These are phyloP conservation scores for Tenrec ecaudatus DNA, from an alignment of 2,113 vertebrate genomes.

Conservation along the genomic window DNA sequence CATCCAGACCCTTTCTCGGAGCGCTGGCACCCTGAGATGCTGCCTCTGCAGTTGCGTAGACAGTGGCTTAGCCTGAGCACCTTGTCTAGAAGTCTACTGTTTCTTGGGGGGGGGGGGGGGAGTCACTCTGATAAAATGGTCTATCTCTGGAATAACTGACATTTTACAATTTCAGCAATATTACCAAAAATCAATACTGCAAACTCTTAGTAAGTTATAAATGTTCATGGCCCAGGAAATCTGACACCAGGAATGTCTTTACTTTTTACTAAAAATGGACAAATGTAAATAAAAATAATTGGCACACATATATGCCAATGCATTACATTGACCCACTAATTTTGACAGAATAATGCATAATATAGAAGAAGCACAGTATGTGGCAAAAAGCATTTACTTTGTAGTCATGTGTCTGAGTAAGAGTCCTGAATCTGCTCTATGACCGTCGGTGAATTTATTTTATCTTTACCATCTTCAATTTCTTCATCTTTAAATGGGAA, in stretches of 20 bases:
- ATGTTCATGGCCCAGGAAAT: neutral
- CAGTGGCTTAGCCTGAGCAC: neutral
- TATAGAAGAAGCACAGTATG: neutral
- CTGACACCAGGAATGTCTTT: constrained; percentile 16
- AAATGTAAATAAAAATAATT: neutral
- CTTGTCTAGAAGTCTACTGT: neutral
- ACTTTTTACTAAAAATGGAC: constrained; percentile 51
- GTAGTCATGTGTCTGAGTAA: neutral
- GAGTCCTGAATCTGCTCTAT: neutral
- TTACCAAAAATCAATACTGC: constrained; percentile 46
- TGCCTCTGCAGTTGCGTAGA: neutral
- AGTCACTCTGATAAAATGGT: constrained; percentile 54
- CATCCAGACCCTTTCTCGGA: neutral
- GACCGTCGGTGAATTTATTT: constrained; percentile 24
- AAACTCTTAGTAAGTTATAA: neutral
- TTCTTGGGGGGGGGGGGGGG: neutral
- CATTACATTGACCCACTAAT: too few relatives aligned
- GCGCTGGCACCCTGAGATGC: neutral
- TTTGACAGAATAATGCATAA: neutral
- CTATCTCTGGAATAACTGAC: constrained; percentile 44
- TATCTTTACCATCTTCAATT: neutral
- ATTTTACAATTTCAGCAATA: constrained; percentile 3
- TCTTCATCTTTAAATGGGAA: constrained; percentile 44
- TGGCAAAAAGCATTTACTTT: neutral
- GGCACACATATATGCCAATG: neutral